Conservation (phyloP, 2,888 invertebrate genomes). For the Abscondita cerata region DNA sequence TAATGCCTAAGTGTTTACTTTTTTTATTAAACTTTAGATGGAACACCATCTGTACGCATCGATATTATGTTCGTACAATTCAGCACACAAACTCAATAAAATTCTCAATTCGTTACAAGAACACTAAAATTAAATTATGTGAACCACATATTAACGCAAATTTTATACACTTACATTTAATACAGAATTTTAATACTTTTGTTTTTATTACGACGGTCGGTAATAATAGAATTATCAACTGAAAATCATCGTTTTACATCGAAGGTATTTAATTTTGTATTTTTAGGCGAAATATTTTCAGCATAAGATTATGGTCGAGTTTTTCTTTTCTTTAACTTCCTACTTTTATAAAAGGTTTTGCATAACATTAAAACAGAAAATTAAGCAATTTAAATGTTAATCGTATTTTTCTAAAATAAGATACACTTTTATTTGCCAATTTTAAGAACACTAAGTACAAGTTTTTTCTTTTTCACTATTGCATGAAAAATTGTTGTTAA, state of each 20-base stretch:
- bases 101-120: too few relatives aligned
- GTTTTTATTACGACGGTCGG: too few relatives aligned
- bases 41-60: too few relatives aligned
- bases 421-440: constrained; percentile 1
- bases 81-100: too few relatives aligned
- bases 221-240: neutral
- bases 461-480: neutral
- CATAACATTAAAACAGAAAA: constrained; percentile 10
- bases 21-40: too few relatives aligned
- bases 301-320: neutral
- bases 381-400: constrained; percentile 11
- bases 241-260: neutral
- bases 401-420: constrained; percentile 11
- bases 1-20: too few relatives aligned
- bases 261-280: constrained; percentile 1
- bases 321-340: constrained; percentile 5
- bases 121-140: too few relatives aligned
- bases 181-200: too few relatives aligned
- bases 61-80: too few relatives aligned
- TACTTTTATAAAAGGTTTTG: constrained; percentile 9
- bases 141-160: too few relatives aligned
- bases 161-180: too few relatives aligned
- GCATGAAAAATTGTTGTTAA: neutral
- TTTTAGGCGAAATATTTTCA: constrained; percentile 4
- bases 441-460: neutral